These are phyloP conservation scores for Scomber colias DNA, from an alignment of 2,113 vertebrate genomes.

Conservation along the genomic window DNA sequence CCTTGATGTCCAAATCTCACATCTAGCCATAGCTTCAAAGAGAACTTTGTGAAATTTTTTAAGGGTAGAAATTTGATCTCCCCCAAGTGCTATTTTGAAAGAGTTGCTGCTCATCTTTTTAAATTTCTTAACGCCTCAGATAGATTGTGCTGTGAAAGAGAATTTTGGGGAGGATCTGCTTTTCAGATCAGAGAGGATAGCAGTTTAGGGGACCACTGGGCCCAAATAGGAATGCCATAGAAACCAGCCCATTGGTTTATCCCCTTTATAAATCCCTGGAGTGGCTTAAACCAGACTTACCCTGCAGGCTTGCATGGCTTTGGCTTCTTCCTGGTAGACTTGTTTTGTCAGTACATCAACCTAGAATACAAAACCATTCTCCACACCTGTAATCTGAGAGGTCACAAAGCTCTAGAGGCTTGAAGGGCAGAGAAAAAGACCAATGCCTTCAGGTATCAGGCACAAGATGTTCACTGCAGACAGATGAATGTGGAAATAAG, in stretches of 20 bases:
- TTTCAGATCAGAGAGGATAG: not conserved
- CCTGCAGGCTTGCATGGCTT: constrained; percentile 52
- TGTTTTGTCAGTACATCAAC: constrained; percentile 57
- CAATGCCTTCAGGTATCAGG: constrained; percentile 49
- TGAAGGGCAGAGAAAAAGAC: constrained; percentile 28
- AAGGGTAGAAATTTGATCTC: constrained; percentile 13
- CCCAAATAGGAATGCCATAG: constrained; percentile 1
- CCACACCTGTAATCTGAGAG: constrained; percentile 67
- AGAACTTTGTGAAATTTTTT: constrained; percentile 19
- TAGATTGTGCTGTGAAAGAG: constrained; percentile 8
- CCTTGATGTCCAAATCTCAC: constrained; percentile 59
- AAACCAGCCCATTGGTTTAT: constrained; percentile 20
- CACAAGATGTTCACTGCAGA: constrained; percentile 28
- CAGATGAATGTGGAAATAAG: constrained; percentile 30
- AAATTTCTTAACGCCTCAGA: not conserved
- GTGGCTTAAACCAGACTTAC: constrained; percentile 49
- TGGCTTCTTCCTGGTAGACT: constrained; percentile 29
- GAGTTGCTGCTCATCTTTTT: constrained; percentile 6
- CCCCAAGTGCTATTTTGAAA: constrained; percentile 24
- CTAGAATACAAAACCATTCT: constrained; percentile 37
- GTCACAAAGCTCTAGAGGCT: constrained; percentile 42
- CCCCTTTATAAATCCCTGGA: constrained; percentile 40
- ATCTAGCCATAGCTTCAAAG: constrained; percentile 57
- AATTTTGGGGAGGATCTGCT: constrained; percentile 15
- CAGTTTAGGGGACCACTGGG: not conserved